Evolutionary conservation across 2,113 vertebrate species (phyloP).

Genomic region (Cromileptes altivelis): DNA sequence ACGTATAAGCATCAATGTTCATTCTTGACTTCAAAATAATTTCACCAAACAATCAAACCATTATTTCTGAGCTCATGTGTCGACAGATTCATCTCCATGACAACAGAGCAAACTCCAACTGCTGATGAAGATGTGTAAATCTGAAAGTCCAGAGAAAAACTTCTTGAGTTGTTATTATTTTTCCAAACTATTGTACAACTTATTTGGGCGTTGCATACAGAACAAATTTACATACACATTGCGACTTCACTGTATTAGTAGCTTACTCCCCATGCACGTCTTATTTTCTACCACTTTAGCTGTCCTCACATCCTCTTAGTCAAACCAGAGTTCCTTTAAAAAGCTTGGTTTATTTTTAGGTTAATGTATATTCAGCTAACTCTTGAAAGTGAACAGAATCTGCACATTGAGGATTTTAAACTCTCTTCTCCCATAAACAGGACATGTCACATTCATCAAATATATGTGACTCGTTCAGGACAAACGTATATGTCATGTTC

Average conservation of each 20-base stretch:
- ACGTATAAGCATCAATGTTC: background rate
- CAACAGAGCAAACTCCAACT: background rate
- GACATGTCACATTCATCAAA: slow-evolving; percentile 50
- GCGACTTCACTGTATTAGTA: background rate
- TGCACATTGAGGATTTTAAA: background rate
- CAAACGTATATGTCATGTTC: background rate
- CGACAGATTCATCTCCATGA: background rate
- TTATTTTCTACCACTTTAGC: slow-evolving; percentile 4
- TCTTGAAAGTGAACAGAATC: slow-evolving; percentile 5
- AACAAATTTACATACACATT: background rate
- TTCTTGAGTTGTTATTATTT: background rate
- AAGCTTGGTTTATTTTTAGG: background rate
- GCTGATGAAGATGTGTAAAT: background rate
- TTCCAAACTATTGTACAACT: background rate
- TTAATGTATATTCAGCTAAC: background rate
- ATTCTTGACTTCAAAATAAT: background rate
- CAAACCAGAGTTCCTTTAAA: slow-evolving; percentile 5
- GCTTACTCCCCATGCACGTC: background rate
- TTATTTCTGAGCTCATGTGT: background rate
- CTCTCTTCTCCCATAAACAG: slow-evolving; percentile 41
- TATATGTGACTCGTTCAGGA: slow-evolving; percentile 12
- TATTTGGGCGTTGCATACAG: background rate
- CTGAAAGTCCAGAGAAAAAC: background rate
- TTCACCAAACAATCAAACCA: background rate
- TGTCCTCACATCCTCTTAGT: background rate